A percentile compares a stretch with the other conserved stretches of the same genome.
Conservation (phyloP, 2,888 invertebrate genomes). For the Labia minor region DNA sequence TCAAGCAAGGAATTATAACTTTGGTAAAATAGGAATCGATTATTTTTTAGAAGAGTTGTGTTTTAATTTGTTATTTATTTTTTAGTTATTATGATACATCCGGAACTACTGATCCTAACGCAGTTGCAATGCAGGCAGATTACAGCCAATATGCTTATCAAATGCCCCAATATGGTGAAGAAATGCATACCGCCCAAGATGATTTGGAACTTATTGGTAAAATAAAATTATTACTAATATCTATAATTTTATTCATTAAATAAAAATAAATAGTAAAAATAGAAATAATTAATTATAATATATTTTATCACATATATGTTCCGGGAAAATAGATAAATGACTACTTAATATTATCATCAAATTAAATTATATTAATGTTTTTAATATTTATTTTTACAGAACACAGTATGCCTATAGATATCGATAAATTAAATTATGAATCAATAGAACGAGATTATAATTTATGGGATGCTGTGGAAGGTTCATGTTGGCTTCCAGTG, state of each 20-base stretch:
- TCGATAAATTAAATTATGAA: conserved; percentile 67
- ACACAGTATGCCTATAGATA: conserved; percentile 60
- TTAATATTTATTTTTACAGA: conserved; percentile 47
- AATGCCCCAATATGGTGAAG: conserved; percentile 22
- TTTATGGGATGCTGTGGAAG: conserved; percentile 70
- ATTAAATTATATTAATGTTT: too few species aligned
- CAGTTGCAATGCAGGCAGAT: conserved; percentile 24
- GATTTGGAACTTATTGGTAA: conserved; percentile 64
- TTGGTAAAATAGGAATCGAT: too few species aligned
- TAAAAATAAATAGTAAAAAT: too few species aligned
- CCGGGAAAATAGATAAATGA: too few species aligned
- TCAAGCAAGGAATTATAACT: too few species aligned
- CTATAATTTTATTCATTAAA: not conserved
- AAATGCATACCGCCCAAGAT: conserved; percentile 37
- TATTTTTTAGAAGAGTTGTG: too few species aligned
- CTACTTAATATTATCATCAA: too few species aligned
- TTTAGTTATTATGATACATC: conserved; percentile 16
- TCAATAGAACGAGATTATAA: conserved; percentile 62
- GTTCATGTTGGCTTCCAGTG: conserved; percentile 72
- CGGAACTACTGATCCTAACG: conserved; percentile 4
- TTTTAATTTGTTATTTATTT: not conserved
- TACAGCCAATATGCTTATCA: conserved; percentile 18
- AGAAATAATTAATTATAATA: too few species aligned
- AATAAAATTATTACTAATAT: conserved; percentile 27
- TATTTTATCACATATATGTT: too few species aligned